Evolutionary conservation across 2,888 invertebrate species (phyloP).

Genomic region (Coelopa pilipes): DNA sequence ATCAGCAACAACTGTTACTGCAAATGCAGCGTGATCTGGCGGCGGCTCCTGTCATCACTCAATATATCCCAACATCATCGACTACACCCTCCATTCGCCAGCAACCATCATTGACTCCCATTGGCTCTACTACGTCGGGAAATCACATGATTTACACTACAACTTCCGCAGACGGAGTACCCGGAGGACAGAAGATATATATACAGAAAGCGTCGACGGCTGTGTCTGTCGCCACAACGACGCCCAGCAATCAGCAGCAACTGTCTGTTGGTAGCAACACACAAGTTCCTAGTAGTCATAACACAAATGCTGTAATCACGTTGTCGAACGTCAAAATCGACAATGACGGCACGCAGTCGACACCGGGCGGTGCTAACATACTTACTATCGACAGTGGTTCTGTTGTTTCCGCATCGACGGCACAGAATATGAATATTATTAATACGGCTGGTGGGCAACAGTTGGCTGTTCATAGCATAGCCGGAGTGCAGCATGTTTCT

Average conservation of each 20-base stretch:
- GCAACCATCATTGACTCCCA: slow-evolving; percentile 55
- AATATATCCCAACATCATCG: slow-evolving; percentile 47
- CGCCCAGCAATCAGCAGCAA: slow-evolving; percentile 27
- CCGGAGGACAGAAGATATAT: slow-evolving; percentile 58
- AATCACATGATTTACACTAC: slow-evolving; percentile 63
- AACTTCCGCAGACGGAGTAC: slow-evolving; percentile 53
- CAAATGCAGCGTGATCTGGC: slow-evolving; percentile 59
- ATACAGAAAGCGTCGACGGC: slow-evolving; percentile 57
- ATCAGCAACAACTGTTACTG: slow-evolving; percentile 51
- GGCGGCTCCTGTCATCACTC: slow-evolving; percentile 53
- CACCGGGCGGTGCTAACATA: slow-evolving; percentile 37
- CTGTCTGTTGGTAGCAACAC: slow-evolving; percentile 37
- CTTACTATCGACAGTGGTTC: slow-evolving; percentile 41
- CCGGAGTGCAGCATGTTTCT: slow-evolving; percentile 51
- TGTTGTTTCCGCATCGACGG: slow-evolving; percentile 38
- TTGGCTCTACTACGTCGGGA: slow-evolving; percentile 54
- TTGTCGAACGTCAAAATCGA: slow-evolving; percentile 62
- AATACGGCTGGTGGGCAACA: slow-evolving; percentile 61
- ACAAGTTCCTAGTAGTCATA: slow-evolving; percentile 55
- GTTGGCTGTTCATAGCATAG: slow-evolving; percentile 60
- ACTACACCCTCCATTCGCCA: slow-evolving; percentile 46
- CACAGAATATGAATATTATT: slow-evolving; percentile 57
- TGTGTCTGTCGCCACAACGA: slow-evolving; percentile 43
- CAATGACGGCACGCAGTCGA: slow-evolving; percentile 49
- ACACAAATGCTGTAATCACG: slow-evolving; percentile 59